phyloP scores from a whole-genome alignment of 2,888 invertebrate genomes.

The Tubiluchus corallicola region DNA sequence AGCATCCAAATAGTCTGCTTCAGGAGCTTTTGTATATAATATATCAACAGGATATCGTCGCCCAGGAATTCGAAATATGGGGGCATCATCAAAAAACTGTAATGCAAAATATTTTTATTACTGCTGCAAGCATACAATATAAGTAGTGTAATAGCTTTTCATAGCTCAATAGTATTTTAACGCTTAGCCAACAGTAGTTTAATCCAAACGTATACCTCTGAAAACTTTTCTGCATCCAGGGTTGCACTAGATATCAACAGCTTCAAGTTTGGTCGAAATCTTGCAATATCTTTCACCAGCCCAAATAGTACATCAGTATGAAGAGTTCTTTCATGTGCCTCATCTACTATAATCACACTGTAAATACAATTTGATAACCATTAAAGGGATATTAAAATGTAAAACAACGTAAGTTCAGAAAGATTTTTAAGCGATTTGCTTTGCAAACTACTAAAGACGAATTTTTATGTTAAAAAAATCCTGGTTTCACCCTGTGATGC shows the following conservation, averaged over 20 bases:
- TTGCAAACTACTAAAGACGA: no score
- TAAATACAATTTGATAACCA: slow-evolving; percentile 8
- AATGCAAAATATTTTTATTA: no score
- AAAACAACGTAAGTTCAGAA: no score
- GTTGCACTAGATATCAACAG: slow-evolving; percentile 94
- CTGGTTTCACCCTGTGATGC: no score
- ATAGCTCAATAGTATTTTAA: no score
- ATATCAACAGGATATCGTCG: slow-evolving; percentile 92
- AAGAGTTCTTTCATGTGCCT: slow-evolving; percentile 93
- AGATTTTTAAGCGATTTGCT: slow-evolving; percentile 8
- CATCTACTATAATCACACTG: slow-evolving; percentile 97
- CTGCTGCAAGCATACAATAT: no score
- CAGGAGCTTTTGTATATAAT: slow-evolving; percentile 96
- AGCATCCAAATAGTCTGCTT: slow-evolving; percentile 96
- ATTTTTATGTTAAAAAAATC: no score
- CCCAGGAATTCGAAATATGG: slow-evolving; percentile 94
- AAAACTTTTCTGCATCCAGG: slow-evolving; percentile 92
- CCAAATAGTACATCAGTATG: slow-evolving; percentile 98
- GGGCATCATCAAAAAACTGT: slow-evolving; percentile 95
- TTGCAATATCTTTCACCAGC: slow-evolving; percentile 72
- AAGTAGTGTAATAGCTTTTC: no score
- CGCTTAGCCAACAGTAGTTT: no score
- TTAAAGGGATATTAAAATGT: neutral
- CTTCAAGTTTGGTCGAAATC: slow-evolving; percentile 70
- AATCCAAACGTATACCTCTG: no score